These are phyloP conservation scores for Lissocephala sabroskyi DNA, from an alignment of 2,888 invertebrate genomes.

Conservation along the genomic window DNA sequence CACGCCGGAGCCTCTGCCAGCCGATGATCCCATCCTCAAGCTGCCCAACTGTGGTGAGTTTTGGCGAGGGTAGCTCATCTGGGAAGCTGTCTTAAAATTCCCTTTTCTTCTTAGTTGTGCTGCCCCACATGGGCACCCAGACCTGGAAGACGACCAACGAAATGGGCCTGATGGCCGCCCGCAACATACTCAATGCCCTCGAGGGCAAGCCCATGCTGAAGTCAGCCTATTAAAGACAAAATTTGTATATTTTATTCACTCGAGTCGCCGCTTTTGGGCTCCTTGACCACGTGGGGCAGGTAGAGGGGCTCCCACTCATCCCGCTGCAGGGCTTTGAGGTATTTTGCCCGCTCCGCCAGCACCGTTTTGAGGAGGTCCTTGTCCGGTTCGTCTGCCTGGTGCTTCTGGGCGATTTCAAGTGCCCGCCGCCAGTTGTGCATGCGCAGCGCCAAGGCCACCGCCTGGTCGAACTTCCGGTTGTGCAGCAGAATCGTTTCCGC, in stretches of 20 bases:
- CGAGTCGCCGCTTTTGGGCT: slow-evolving; percentile 35
- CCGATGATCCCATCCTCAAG: slow-evolving; percentile 82
- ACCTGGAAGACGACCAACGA: slow-evolving; percentile 82
- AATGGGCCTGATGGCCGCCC: slow-evolving; percentile 86
- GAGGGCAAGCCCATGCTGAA: slow-evolving; percentile 80
- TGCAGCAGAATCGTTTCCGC: slow-evolving; percentile 72
- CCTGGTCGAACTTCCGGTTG: slow-evolving; percentile 67
- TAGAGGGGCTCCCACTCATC: slow-evolving; percentile 66
- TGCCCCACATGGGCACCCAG: slow-evolving; percentile 92
- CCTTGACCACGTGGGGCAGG: slow-evolving; percentile 41
- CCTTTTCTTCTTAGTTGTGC: slow-evolving; percentile 75
- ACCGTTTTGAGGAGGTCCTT: slow-evolving; percentile 51
- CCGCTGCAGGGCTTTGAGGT: slow-evolving; percentile 64
- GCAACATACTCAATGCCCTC: slow-evolving; percentile 85
- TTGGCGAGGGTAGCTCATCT: background rate
- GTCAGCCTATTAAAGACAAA: slow-evolving; percentile 70
- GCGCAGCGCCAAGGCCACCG: slow-evolving; percentile 65
- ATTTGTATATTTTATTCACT: slow-evolving; percentile 23
- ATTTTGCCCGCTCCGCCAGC: slow-evolving; percentile 62
- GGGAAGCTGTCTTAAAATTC: background rate
- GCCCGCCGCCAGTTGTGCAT: slow-evolving; percentile 72
- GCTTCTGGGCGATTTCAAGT: slow-evolving; percentile 68
- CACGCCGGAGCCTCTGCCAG: slow-evolving; percentile 90
- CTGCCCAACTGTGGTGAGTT: slow-evolving; percentile 85
- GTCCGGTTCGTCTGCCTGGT: slow-evolving; percentile 38